phyloP scores from a whole-genome alignment of 2,888 invertebrate species.

The Drosophila heteroneura region DNA sequence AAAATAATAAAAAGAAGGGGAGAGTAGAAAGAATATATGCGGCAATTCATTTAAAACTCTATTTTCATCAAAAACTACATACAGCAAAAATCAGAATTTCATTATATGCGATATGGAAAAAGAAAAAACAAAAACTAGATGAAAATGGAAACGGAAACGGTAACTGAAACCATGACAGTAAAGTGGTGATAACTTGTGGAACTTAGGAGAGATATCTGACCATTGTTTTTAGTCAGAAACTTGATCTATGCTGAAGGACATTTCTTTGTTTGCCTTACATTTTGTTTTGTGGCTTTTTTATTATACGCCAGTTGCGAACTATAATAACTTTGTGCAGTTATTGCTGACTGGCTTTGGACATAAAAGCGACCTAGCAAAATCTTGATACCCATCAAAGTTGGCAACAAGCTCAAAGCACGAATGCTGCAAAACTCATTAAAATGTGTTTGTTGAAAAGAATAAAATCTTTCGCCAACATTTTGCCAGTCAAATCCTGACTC shows the following conservation, averaged over 20 bases:
- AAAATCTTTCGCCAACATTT: slow-evolving; percentile 14
- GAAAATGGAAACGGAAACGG: slow-evolving; percentile 10
- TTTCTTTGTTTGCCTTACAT: slow-evolving; percentile 32
- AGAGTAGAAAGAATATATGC: neutral
- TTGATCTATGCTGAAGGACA: slow-evolving; percentile 55
- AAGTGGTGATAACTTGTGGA: slow-evolving; percentile 73
- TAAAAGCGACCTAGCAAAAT: slow-evolving; percentile 20
- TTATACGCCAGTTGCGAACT: slow-evolving; percentile 49
- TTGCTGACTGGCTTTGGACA: slow-evolving; percentile 27
- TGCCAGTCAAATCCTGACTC: neutral
- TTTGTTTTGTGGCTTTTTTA: slow-evolving; percentile 57
- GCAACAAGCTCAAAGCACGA: slow-evolving; percentile 26
- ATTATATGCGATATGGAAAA: slow-evolving; percentile 8
- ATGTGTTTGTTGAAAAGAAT: slow-evolving; percentile 21
- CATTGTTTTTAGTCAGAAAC: slow-evolving; percentile 43
- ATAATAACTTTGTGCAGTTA: slow-evolving; percentile 42
- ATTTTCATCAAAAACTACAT: slow-evolving; percentile 41
- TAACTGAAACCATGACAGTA: slow-evolving; percentile 43
- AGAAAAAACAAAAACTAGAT: neutral
- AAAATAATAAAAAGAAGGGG: neutral
- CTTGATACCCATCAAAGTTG: slow-evolving; percentile 25
- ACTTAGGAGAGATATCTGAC: slow-evolving; percentile 18
- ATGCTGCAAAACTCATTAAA: slow-evolving; percentile 49
- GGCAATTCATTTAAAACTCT: slow-evolving; percentile 70
- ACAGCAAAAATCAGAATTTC: slow-evolving; percentile 35